Percentiles rank a stretch among this genome's conserved stretches.
Evolutionary conservation across 2,797 vertebrate genomes (phyloP).

Genomic region (Notoglanidium macrostoma): DNA sequence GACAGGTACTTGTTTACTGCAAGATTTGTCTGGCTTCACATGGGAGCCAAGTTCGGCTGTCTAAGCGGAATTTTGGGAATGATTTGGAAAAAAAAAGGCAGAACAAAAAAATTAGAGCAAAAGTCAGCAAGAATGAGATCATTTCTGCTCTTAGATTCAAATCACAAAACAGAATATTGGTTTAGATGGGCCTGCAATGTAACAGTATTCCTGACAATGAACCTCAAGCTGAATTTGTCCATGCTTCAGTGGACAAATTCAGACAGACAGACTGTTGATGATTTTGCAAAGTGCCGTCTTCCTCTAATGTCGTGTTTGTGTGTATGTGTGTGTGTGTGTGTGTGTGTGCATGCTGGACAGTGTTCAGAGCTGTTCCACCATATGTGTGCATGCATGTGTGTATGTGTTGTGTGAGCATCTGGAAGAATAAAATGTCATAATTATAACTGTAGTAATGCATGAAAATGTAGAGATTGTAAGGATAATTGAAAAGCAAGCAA

Average conservation of each 20-base stretch:
- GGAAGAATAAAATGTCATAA: background rate
- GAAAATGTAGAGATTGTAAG: background rate
- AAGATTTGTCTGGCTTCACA: slow-evolving; percentile 27
- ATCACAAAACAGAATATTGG: background rate
- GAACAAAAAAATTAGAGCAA: background rate
- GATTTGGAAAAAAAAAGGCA: background rate
- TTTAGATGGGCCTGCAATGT: background rate
- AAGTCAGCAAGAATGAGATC: background rate
- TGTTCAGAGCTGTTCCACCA: background rate
- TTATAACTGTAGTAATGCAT: background rate
- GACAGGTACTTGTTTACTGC: slow-evolving; percentile 46
- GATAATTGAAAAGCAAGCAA: background rate
- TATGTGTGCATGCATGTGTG: background rate
- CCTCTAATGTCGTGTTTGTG: background rate
- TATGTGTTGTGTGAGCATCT: background rate
- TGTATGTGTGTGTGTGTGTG: background rate
- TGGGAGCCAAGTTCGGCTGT: slow-evolving; percentile 9
- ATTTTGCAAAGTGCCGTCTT: background rate
- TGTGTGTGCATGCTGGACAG: background rate
- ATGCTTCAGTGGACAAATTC: background rate
- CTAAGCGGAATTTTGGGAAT: background rate
- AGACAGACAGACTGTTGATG: background rate
- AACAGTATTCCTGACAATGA: background rate
- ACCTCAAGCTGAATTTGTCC: background rate
- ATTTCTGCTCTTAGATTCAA: background rate